phyloP scores from a whole-genome alignment of 2,888 invertebrate species.

The Trachelus tabidus region DNA sequence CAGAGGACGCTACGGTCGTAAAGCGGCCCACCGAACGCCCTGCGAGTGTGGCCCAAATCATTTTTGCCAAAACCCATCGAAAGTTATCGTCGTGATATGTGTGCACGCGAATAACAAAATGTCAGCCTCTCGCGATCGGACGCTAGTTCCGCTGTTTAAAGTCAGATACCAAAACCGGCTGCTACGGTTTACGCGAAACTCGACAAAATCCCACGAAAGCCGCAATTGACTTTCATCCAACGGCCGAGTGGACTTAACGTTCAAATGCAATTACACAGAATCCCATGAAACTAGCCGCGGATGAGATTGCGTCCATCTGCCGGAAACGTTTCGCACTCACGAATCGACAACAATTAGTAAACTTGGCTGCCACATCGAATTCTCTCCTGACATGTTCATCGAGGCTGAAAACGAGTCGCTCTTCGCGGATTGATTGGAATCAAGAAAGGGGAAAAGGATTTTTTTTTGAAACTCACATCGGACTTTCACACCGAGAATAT shows the following conservation, averaged over 20 bases:
- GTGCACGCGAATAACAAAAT: not conserved
- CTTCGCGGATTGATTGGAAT: not conserved
- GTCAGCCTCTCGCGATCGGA: not conserved
- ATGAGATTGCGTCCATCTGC: not conserved
- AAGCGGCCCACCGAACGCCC: not conserved
- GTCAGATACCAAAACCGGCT: not conserved
- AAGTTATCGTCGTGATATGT: not conserved
- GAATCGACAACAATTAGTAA: not conserved
- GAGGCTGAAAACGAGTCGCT: not conserved
- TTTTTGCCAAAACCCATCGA: not conserved
- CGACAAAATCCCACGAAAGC: not conserved
- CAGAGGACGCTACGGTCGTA: not conserved
- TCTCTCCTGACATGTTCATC: not conserved
- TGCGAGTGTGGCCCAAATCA: not conserved
- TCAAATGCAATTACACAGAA: not conserved
- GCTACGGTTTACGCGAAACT: not conserved
- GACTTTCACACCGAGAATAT: too few species aligned
- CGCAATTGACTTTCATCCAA: not conserved
- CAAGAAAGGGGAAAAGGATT: not conserved
- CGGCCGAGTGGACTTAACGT: not conserved
- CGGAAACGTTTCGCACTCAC: not conserved
- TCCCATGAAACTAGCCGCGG: not conserved
- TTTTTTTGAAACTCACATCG: too few species aligned
- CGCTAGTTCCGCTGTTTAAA: not conserved
- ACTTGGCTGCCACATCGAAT: not conserved